Conservation (phyloP, 2,797 vertebrate species). For the Cossypha caffra region DNA sequence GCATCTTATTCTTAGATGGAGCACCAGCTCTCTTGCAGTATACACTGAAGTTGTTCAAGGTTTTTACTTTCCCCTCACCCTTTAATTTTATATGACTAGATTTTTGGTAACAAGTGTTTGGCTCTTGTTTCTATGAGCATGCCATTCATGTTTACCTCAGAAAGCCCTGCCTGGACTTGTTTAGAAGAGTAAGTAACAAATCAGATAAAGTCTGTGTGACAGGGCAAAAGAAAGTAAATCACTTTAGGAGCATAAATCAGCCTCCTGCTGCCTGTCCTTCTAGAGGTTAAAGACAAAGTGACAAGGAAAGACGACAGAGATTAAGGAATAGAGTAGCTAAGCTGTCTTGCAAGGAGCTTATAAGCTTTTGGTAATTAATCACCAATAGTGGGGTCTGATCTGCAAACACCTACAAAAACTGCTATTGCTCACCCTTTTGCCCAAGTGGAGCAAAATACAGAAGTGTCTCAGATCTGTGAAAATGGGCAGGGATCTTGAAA, state of each 20-base stretch:
- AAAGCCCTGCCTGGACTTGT: not conserved
- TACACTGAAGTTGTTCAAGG: not conserved
- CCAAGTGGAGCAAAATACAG: not conserved
- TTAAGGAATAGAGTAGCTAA: not conserved
- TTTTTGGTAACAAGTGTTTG: not conserved
- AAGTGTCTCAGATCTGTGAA: not conserved
- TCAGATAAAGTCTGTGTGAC: not conserved
- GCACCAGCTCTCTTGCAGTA: not conserved
- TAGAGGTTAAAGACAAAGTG: constrained; percentile 3
- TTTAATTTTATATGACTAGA: not conserved
- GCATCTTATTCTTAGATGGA: not conserved
- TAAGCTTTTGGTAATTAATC: constrained; percentile 1
- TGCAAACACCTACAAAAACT: not conserved
- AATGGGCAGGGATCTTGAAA: not conserved
- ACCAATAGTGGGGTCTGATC: not conserved
- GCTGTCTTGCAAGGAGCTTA: not conserved
- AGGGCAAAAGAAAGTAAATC: not conserved
- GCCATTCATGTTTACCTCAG: not conserved
- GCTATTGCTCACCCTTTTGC: not conserved
- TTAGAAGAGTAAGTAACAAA: not conserved
- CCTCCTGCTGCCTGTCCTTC: not conserved
- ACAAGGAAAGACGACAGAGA: not conserved
- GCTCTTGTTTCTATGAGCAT: not conserved
- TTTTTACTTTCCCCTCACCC: not conserved
- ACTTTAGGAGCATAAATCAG: constrained; percentile 9